Percentiles rank a stretch among this genome's conserved stretches.
Evolutionary conservation across 2,797 vertebrate species (phyloP).

Genomic region (Characodon lateralis): DNA sequence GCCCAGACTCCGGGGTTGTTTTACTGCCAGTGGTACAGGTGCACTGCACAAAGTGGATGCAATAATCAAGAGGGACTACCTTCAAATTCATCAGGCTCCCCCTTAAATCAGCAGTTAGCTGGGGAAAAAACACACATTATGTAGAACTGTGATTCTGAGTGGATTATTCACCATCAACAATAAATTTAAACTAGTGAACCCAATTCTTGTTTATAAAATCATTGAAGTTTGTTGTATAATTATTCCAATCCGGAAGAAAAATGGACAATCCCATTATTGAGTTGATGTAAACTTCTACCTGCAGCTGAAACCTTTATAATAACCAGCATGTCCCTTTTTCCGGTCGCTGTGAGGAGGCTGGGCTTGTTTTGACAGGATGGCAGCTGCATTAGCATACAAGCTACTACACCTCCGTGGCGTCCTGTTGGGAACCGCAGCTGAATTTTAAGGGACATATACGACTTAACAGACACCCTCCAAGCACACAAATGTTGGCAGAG

Average conservation of each 20-base stretch:
- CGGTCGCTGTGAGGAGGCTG: constrained; percentile 8
- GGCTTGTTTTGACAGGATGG: constrained; percentile 61
- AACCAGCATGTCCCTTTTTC: neutral
- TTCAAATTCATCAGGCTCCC: neutral
- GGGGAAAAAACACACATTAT: neutral
- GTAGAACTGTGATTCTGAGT: neutral
- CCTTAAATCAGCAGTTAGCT: neutral
- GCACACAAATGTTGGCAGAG: constrained; percentile 6
- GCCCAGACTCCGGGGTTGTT: too few species aligned
- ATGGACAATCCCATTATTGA: neutral
- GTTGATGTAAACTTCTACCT: neutral
- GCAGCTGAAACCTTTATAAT: neutral
- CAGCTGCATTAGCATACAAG: constrained; percentile 23
- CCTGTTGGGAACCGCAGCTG: neutral
- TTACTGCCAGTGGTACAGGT: neutral
- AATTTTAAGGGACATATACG: neutral
- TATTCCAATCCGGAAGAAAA: neutral
- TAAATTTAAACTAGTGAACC: neutral
- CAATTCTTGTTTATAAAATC: neutral
- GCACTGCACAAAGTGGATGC: neutral
- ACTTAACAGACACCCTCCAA: neutral
- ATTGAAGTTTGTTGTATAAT: neutral
- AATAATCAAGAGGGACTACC: neutral
- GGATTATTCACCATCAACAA: neutral
- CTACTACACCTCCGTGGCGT: constrained; percentile 12